Percentiles rank a stretch among this genome's conserved stretches.
phyloP scores from a whole-genome alignment of 2,888 invertebrate genomes.

The Conchocele bisecta region DNA sequence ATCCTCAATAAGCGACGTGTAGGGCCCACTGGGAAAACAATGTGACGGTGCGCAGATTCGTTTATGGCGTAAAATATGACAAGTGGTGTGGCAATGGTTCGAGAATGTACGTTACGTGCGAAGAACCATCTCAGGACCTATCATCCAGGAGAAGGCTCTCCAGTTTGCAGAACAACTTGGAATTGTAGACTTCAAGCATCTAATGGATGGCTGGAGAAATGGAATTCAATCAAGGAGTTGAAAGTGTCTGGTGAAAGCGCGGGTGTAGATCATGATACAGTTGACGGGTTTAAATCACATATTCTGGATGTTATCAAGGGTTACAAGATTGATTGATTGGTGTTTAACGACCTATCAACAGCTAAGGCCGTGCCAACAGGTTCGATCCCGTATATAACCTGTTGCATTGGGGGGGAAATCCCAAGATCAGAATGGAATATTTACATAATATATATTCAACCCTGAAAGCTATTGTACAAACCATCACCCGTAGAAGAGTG shows the following conservation, averaged over 20 bases:
- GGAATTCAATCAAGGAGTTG: conserved; percentile 31
- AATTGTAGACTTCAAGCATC: conserved; percentile 35
- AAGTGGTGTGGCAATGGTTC: conserved; percentile 44
- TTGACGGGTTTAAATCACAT: conserved; percentile 15
- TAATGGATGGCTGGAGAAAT: conserved; percentile 31
- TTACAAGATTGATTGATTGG: too few species aligned
- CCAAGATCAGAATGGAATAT: too few species aligned
- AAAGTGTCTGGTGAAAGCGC: conserved; percentile 17
- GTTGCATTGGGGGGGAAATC: too few species aligned
- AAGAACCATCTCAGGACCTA: conserved; percentile 25
- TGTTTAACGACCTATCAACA: too few species aligned
- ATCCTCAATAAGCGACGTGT: conserved; percentile 18
- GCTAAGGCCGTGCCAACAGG: too few species aligned
- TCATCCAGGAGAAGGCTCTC: conserved; percentile 30
- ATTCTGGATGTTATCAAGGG: conserved; percentile 34
- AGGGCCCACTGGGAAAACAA: conserved; percentile 22
- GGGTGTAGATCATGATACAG: conserved; percentile 19
- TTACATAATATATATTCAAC: too few species aligned
- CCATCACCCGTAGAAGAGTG: too few species aligned
- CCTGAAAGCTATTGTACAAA: too few species aligned
- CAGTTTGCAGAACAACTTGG: conserved; percentile 19
- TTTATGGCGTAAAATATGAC: conserved; percentile 18
- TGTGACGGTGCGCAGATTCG: conserved; percentile 3
- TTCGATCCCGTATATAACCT: too few species aligned
- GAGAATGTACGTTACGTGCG: conserved; percentile 4